Base-by-base conservation (phyloP, 2,113 vertebrate genomes). In the Neopipo cinnamomea region DNA sequence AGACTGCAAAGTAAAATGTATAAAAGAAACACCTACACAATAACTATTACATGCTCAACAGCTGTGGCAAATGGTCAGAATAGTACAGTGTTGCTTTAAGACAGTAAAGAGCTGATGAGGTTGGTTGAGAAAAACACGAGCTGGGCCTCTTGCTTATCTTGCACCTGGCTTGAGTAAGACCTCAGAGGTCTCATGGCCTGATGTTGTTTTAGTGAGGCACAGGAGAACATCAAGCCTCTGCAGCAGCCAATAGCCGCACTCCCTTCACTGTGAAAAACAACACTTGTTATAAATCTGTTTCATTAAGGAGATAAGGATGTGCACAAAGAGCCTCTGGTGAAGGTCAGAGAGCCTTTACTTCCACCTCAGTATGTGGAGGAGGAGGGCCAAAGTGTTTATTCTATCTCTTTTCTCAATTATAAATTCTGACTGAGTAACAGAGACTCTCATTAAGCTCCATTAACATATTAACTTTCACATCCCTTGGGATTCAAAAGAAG, bases 251-350 rank as follows among this genome's bases (percentile, higher is more conserved):
- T 19, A 71, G 56, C 56, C 65, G 71, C 56, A 56, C 65, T 90
- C 88, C 72, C 65, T 56, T 71, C 65, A 37, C 72, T 71, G 56
- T 77, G 65, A 84, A 65, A 90, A 84, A 63, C 49, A 77, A 17
- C 56, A 63, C 31, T 90, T 84, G 88, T 77, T 77, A 77, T 77
- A 84, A 84, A 90, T 84, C 88, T 84, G 65, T 77, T 84, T 71
- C 56, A 55, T 65, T 90, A 56, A 63, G 80, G 49, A 90, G 88
- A 90, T 90, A 90, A 90, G 88, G 88, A 20, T 24, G 79, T 49
- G 42, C 88, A 84, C 80, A 77, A 77, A 77, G 88, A 84, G 42
- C 80, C 80, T 63, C 49, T 15, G 22, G 22, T 44, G 79, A 84
- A 84, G 88, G 88, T 90, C 88, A 77, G 42, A 50, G 42, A 63